Evolutionary conservation across 2,797 vertebrate species (phyloP), one percentile per base, ranked within the genome.

Genomic region (Serranus cabrilla): DNA sequence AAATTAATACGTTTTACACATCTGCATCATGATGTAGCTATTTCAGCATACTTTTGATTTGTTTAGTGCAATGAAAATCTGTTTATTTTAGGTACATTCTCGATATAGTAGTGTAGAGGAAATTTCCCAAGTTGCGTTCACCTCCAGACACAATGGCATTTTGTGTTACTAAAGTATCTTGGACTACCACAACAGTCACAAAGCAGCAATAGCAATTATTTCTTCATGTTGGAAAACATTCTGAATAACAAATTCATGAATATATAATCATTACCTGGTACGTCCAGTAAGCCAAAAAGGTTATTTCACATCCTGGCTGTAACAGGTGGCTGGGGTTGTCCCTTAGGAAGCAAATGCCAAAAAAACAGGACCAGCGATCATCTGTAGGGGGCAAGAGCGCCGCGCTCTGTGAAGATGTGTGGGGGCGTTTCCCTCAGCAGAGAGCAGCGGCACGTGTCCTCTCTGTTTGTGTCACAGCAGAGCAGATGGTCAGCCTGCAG

Each of bases 401-500:
- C 11, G 42, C 43, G 76, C 69, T 77, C 57, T 23, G 78, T 69
- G 72, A 46, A 59, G 83, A 78, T 76, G 86, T 90, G 85, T 86
- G 87, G 83, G 79, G 81, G 89, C 85, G 74, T 87, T 34, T 76
- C 25, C 78, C 80, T 78, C 85, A 61, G 82, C 65, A 77, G 74
- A 75, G 86, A 84, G 85, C 74, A 55, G 72, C 54, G 71, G 86
- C 91, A 91, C 80, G 80, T 89, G 91, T 87, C 90, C 84, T 89
- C 82, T 87, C 76, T 92, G 90, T 92, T 89, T 87, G 93, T 89
- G 91, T 89, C 90, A 84, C 72, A 79, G 88, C 79, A 37, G 87
- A 94, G 90, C 94, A 95, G 93, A 95, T 94, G 94, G 93, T 91
- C 89, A 80, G 88, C 87, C 88, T 78, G 81, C 88, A 87, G 87